Percentiles rank a stretch among this genome's conserved stretches.
phyloP scores from a whole-genome alignment of 2,113 vertebrate genomes.

The Heterochromis multidens region DNA sequence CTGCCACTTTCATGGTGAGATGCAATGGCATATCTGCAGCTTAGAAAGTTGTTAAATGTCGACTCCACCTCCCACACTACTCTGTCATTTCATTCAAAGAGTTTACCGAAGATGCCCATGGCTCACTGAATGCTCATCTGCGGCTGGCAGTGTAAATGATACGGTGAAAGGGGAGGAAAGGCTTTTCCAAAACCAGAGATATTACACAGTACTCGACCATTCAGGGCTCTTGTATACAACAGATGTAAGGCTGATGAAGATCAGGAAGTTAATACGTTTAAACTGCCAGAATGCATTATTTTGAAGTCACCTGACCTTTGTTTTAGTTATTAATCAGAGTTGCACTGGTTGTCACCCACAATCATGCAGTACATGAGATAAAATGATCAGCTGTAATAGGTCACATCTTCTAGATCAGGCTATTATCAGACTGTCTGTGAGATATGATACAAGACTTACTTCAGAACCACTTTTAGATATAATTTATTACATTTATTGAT shows the following conservation, averaged over 20 bases:
- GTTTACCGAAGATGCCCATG: constrained; percentile 48
- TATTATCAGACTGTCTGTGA: not conserved
- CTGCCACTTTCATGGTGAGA: constrained; percentile 52
- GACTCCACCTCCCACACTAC: constrained; percentile 42
- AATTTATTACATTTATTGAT: not conserved
- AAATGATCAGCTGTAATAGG: too few relatives aligned
- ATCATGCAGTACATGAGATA: not conserved
- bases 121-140: constrained; percentile 26
- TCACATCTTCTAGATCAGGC: too few relatives aligned
- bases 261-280: not conserved
- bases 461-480: not conserved
- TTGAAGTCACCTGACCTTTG: not conserved
- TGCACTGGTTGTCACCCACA: not conserved
- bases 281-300: not conserved
- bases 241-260: not conserved
- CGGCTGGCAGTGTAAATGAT: constrained; percentile 25
- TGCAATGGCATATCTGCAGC: constrained; percentile 40
- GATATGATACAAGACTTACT: not conserved
- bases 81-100: constrained; percentile 62
- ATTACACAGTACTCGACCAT: not conserved
- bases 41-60: constrained; percentile 52
- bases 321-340: not conserved
- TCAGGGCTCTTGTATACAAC: not conserved
- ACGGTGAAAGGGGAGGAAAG: not conserved
- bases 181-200: constrained; percentile 3